Percentiles rank a stretch among this genome's conserved stretches.
phyloP scores from a whole-genome alignment of 1,140 invertebrate species.

The Lepidurus apus region DNA sequence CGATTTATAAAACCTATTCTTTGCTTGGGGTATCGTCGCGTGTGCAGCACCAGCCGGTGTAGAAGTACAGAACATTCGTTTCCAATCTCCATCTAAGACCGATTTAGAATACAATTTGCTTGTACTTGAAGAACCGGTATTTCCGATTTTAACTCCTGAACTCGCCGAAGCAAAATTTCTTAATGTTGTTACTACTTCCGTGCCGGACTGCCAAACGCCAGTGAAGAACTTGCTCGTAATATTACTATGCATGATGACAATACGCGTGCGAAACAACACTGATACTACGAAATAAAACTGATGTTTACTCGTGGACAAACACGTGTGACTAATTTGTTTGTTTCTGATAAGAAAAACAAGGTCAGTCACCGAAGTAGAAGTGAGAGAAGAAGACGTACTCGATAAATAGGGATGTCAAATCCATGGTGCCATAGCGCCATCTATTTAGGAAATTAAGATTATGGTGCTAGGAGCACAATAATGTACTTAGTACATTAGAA shows the following conservation, averaged over 20 bases:
- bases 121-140: background rate
- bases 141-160: background rate
- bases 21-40: background rate
- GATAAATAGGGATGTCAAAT: too few relatives aligned
- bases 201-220: slow-evolving; percentile 6
- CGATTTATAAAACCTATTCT: slow-evolving; percentile 65
- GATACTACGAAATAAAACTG: too few relatives aligned
- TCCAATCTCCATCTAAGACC: background rate
- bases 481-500: too few relatives aligned
- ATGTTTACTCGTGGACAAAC: too few relatives aligned
- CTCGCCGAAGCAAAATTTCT: slow-evolving; percentile 4
- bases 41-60: background rate
- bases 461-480: too few relatives aligned
- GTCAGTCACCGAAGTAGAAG: too few relatives aligned
- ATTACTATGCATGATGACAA: background rate
- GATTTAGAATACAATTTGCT: background rate
- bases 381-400: too few relatives aligned
- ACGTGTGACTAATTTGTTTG: too few relatives aligned
- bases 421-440: too few relatives aligned
- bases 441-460: too few relatives aligned
- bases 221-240: background rate
- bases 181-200: background rate
- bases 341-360: too few relatives aligned
- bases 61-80: background rate
- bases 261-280: background rate